phyloP scores from a whole-genome alignment of 2,113 vertebrate genomes.

The Hydrochoerus hydrochaeris region DNA sequence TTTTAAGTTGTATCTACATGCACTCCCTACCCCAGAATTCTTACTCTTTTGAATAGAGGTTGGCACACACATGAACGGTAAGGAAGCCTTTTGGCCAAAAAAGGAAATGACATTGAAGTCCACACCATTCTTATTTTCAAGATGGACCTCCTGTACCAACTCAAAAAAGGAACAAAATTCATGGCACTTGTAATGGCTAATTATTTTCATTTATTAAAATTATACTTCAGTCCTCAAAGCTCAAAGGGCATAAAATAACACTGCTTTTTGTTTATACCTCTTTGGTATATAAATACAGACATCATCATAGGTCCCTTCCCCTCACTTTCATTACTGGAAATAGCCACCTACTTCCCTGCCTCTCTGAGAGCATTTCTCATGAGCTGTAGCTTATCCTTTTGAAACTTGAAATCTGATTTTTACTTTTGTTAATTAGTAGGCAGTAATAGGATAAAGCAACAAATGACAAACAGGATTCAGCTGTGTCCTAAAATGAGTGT shows the following conservation, averaged over 20 bases:
- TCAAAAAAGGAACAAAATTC: slow-evolving; percentile 13
- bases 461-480: slow-evolving; percentile 33
- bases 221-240: too few species aligned
- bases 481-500: slow-evolving; percentile 36
- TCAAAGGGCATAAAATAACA: slow-evolving; percentile 21
- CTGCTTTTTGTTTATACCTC: not conserved
- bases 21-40: not conserved
- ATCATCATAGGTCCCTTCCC: not conserved
- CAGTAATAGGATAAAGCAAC: not conserved
- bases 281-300: not conserved
- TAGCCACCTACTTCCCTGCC: not conserved
- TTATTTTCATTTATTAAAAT: slow-evolving; percentile 49
- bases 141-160: not conserved
- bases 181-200: not conserved
- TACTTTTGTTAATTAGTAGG: slow-evolving; percentile 63
- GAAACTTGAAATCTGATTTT: slow-evolving; percentile 39
- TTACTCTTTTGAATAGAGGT: slow-evolving; percentile 38
- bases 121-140: not conserved
- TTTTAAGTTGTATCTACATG: not conserved
- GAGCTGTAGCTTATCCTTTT: slow-evolving; percentile 20
- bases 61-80: slow-evolving; percentile 11
- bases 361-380: slow-evolving; percentile 28
- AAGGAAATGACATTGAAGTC: not conserved
- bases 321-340: not conserved
- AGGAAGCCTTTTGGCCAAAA: not conserved